Evolutionary conservation across 2,888 invertebrate species (phyloP).

Genomic region (Leptura quadrifasciata): DNA sequence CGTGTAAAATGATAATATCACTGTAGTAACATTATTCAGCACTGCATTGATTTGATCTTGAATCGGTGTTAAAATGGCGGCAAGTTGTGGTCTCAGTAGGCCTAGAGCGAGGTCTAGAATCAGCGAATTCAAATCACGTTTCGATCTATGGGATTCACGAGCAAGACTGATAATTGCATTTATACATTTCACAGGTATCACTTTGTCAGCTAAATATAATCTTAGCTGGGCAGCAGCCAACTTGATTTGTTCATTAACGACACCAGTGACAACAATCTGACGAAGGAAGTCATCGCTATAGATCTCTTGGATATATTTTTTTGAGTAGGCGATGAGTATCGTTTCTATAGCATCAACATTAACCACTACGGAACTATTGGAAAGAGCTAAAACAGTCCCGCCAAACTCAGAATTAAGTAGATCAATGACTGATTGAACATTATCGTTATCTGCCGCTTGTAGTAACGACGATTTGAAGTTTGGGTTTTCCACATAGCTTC

Average conservation of each 20-base stretch:
- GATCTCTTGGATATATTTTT: neutral
- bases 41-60: conserved; percentile 3
- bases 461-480: neutral
- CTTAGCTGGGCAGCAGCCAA: neutral
- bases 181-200: conserved; percentile 1
- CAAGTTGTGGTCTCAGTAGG: neutral
- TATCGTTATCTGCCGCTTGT: neutral
- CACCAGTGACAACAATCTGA: neutral
- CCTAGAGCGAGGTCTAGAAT: neutral
- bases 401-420: conserved; percentile 20
- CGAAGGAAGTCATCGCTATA: neutral
- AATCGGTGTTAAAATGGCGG: conserved; percentile 8
- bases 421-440: conserved; percentile 1
- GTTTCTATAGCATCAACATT: conserved; percentile 15
- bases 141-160: neutral
- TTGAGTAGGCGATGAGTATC: neutral
- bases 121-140: conserved; percentile 16
- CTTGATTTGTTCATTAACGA: conserved; percentile 9
- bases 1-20: conserved; percentile 1
- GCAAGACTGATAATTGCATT: neutral
- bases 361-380: neutral
- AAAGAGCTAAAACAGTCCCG: conserved; percentile 9
- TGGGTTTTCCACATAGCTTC: neutral
- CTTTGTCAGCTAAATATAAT: neutral
- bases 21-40: neutral